These are phyloP conservation scores for Vidua chalybeata DNA, from an alignment of 2,113 vertebrate species.

Conservation along the genomic window DNA sequence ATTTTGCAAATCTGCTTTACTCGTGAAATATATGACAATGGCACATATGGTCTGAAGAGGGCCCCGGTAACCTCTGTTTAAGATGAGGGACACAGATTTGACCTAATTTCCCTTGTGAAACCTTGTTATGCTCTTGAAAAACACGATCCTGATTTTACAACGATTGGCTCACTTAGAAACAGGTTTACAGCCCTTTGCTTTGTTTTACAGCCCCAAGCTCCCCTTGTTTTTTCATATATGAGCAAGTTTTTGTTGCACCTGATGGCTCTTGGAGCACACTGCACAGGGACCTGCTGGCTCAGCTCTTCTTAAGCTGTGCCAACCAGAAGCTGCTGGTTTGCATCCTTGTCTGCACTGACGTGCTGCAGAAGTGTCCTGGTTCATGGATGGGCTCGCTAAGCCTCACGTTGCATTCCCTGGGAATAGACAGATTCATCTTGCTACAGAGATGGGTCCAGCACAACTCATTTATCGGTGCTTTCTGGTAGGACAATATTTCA, in stretches of 20 bases:
- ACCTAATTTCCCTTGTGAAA: not conserved
- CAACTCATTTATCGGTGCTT: not conserved
- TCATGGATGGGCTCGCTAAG: accelerated
- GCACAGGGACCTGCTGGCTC: not conserved
- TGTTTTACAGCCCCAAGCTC: not conserved
- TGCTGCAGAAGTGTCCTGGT: not conserved
- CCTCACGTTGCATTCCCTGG: not conserved
- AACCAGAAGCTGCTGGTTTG: not conserved
- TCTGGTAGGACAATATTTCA: not conserved
- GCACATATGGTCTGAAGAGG: not conserved
- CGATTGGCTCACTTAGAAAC: not conserved
- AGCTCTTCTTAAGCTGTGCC: not conserved
- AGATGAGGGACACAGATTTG: not conserved
- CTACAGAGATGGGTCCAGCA: not conserved
- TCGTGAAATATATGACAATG: not conserved
- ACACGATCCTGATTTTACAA: not conserved
- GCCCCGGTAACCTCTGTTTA: not conserved
- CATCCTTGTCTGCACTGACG: not conserved
- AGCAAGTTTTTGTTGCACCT: not conserved
- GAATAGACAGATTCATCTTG: not conserved
- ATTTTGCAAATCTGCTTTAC: not conserved
- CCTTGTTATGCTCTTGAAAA: not conserved
- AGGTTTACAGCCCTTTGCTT: not conserved
- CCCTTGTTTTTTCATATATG: accelerated
- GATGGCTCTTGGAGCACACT: not conserved